A percentile compares a stretch with the other conserved stretches of the same genome.
Conservation (phyloP, 2,797 vertebrate genomes). For the Pogonophryne albipinna region DNA sequence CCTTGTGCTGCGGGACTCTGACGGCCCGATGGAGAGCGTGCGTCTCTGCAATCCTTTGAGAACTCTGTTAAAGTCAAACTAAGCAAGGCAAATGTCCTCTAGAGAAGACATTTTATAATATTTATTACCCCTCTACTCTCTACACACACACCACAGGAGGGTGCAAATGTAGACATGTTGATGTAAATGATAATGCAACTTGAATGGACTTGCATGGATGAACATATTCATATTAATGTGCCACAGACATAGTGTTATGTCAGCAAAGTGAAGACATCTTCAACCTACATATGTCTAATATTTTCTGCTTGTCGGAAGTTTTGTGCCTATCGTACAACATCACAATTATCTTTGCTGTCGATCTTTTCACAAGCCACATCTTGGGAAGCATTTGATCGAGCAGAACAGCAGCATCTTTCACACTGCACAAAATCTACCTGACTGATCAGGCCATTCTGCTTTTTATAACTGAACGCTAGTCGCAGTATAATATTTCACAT, state of each 20-base stretch:
- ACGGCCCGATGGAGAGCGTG: conserved; percentile 21
- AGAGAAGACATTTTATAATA: conserved; percentile 66
- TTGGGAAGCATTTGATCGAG: background rate
- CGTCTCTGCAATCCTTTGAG: conserved; percentile 26
- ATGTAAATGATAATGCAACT: conserved; percentile 52
- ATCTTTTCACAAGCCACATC: background rate
- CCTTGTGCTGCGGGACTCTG: background rate
- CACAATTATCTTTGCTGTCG: background rate
- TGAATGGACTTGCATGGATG: conserved; percentile 58
- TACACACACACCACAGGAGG: conserved; percentile 45
- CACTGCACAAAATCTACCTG: background rate
- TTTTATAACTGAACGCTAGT: background rate
- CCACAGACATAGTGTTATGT: conserved; percentile 45
- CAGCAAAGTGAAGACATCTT: conserved; percentile 52
- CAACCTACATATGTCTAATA: conserved; percentile 34
- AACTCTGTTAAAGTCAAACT: conserved; percentile 51
- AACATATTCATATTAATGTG: conserved; percentile 54
- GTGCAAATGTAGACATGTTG: conserved; percentile 45
- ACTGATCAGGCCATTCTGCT: background rate
- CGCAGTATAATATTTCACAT: background rate
- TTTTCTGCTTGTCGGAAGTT: conserved; percentile 6
- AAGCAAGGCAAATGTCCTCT: conserved; percentile 64
- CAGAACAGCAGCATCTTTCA: background rate
- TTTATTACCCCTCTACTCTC: conserved; percentile 65
- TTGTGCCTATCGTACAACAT: conserved; percentile 1